Evolutionary conservation across 1,140 invertebrate genomes (phyloP), one percentile per base, ranked within the genome.

Genomic region (Bombus pascuorum): DNA sequence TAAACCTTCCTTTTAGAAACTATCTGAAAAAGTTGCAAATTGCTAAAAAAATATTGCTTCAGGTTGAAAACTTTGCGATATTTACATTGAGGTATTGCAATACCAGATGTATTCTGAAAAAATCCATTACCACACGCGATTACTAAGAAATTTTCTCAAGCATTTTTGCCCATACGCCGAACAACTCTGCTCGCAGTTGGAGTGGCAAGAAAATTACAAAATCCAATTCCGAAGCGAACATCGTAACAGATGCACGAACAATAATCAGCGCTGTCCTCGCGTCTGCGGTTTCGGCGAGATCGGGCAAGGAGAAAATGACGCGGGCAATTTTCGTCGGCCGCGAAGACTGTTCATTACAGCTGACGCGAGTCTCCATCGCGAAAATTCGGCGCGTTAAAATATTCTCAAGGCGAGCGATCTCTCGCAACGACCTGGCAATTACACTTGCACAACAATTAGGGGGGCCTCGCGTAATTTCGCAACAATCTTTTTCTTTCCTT

Each of bases 371-470:
- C 22, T 10, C 72, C 59, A 47, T 81, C 74, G 87, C 74, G 84
- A 86, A 88, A 85, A 89, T 89, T 89, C 87, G 73, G 44, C 79
- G 76, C 57, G 80, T 62, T 89, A 85, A 89, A 83, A 86, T 74
- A 72, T 78, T 83, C 75, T 66, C 70, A 77, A 89, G 87, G 78
- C 88, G 53, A 44, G 75, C 53, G 72, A 37, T 66, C 71, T 89
- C 84, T 82, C 76, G 76, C 87, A 79, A 79, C 76, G 15, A 62
- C 59, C 75, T 39, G 53, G 83, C 91, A 92, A 93, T 93, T 93
- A 91, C 78, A 91, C 90, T 93, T 92, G 86, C 92, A 93, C 92
- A 92, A 92, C 87, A 86, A 88, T 89, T 90, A 91, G 82, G 66
- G 76, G 88, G 86, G 76, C 85, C 89, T 85, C 37, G 32, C 37